Evolutionary conservation across 2,797 vertebrate species (phyloP).

Genomic region (Adelosebastes latens): DNA sequence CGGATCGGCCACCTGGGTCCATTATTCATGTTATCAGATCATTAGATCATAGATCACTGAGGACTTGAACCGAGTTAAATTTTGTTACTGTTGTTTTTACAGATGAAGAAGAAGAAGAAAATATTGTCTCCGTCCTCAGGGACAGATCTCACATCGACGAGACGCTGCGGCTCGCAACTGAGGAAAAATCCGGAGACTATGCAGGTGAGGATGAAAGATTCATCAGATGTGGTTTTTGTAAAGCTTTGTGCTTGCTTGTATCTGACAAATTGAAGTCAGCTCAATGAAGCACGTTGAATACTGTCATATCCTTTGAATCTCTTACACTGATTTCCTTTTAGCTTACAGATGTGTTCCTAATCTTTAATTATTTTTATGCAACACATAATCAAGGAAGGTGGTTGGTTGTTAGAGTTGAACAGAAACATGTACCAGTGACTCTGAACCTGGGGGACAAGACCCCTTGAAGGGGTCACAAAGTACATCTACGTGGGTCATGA

Average conservation of each 20-base stretch:
- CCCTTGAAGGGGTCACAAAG: not conserved
- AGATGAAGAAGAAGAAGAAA: constrained; percentile 84
- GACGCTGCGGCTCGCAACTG: constrained; percentile 91
- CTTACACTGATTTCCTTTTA: not conserved
- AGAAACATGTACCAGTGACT: too few relatives aligned
- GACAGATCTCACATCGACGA: constrained; percentile 96
- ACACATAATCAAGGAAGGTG: not conserved
- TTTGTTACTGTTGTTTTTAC: constrained; percentile 39
- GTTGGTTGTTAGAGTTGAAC: not conserved
- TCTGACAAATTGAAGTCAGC: not conserved
- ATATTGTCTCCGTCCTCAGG: constrained; percentile 79
- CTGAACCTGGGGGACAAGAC: too few relatives aligned
- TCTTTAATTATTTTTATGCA: not conserved
- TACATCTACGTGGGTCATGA: not conserved
- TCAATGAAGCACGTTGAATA: not conserved
- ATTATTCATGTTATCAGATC: not conserved
- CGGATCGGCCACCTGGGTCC: not conserved
- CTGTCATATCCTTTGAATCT: not conserved
- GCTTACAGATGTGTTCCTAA: not conserved
- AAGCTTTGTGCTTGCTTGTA: not conserved
- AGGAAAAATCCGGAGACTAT: constrained; percentile 89
- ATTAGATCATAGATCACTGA: not conserved
- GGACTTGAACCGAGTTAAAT: not conserved
- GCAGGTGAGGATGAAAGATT: constrained; percentile 82
- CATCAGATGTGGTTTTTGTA: not conserved